phyloP scores from a whole-genome alignment of 2,113 vertebrate genomes.

The Cranoglanis bouderius region DNA sequence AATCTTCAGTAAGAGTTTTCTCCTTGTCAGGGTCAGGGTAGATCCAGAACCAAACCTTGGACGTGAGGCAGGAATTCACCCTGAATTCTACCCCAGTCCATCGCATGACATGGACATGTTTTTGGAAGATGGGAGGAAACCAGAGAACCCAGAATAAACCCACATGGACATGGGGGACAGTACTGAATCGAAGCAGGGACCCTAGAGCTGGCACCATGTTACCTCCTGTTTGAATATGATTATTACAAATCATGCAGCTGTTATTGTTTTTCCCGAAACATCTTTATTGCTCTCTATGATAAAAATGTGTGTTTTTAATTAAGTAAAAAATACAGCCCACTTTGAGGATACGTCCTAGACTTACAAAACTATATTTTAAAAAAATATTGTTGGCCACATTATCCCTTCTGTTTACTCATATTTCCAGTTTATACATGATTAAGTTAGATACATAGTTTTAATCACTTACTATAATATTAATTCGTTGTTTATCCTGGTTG shows the following conservation, averaged over 20 bases:
- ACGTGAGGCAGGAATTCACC: no score
- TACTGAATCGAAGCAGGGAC: not conserved
- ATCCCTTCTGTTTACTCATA: not conserved
- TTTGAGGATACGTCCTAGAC: no score
- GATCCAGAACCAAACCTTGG: not conserved
- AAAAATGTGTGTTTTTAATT: no score
- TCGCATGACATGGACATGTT: not conserved
- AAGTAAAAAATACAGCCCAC: no score
- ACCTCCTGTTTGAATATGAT: not conserved
- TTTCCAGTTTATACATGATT: not conserved
- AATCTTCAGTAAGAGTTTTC: no score
- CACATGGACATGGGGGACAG: not conserved
- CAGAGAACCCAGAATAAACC: not conserved
- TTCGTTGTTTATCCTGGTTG: not conserved
- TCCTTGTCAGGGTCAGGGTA: not conserved
- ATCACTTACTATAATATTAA: not conserved
- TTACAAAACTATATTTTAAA: not conserved
- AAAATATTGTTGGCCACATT: not conserved
- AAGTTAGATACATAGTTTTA: not conserved
- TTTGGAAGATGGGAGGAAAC: not conserved
- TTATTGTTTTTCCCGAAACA: not conserved
- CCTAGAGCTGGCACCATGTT: not conserved
- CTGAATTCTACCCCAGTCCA: not conserved
- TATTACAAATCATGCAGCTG: not conserved
- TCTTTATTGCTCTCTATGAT: no score